These are phyloP conservation scores for Hoplodrina blanda DNA, from an alignment of 2,888 invertebrate species.

Conservation along the genomic window DNA sequence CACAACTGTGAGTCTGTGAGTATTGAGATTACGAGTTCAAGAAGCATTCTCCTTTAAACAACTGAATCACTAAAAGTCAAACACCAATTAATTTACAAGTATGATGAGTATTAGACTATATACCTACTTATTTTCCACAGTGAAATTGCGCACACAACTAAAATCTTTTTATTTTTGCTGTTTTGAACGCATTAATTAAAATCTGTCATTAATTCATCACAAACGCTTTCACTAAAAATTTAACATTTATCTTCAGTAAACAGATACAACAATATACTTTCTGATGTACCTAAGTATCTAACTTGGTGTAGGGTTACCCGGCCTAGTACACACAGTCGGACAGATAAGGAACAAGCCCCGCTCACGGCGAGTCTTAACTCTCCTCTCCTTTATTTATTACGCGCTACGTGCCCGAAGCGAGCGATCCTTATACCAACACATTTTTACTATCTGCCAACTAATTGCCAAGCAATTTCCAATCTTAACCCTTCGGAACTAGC, in stretches of 20 bases:
- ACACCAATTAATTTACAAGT: too few species aligned
- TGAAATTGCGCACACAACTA: too few species aligned
- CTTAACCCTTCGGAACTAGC: slow-evolving; percentile 20
- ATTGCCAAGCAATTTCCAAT: slow-evolving; percentile 57
- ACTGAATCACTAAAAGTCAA: too few species aligned
- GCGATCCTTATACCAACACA: slow-evolving; percentile 72
- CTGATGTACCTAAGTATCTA: slow-evolving; percentile 70
- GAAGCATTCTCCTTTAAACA: too few species aligned
- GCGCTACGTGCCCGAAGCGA: slow-evolving; percentile 85
- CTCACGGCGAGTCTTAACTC: slow-evolving; percentile 83
- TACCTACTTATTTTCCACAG: too few species aligned
- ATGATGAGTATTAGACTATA: too few species aligned
- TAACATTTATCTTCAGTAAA: slow-evolving; percentile 49
- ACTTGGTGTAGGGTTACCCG: slow-evolving; percentile 81
- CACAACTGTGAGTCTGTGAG: too few species aligned
- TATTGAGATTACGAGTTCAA: too few species aligned
- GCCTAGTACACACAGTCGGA: slow-evolving; percentile 75
- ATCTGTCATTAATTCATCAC: slow-evolving; percentile 17
- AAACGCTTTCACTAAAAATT: slow-evolving; percentile 38
- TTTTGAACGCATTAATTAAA: background rate
- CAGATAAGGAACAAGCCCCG: slow-evolving; percentile 85
- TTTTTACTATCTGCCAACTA: slow-evolving; percentile 61
- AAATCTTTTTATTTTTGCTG: too few species aligned
- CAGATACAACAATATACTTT: slow-evolving; percentile 64
- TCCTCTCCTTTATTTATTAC: slow-evolving; percentile 85